Conservation (phyloP, 30 jellyfish, hydroid and myxozoan species). For the Nemopilema nomurai region DNA sequence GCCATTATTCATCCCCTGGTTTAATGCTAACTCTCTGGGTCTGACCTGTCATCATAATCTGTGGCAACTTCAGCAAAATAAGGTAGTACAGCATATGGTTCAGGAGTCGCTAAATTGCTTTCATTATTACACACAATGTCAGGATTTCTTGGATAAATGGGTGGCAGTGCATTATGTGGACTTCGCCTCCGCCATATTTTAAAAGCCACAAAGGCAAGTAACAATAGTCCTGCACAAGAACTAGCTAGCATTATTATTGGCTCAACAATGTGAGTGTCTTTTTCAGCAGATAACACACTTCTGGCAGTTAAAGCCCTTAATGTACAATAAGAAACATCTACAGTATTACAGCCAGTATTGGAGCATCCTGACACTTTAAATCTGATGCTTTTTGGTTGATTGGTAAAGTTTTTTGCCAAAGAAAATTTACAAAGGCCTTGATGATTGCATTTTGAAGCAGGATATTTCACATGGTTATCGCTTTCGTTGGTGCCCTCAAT, state of each 20-base stretch:
- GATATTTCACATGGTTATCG: background rate
- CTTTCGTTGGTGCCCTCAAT: constrained; percentile 1
- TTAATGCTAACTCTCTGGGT: too few species aligned
- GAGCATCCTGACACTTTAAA: constrained; percentile 23
- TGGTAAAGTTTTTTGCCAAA: background rate
- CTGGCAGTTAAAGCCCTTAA: background rate
- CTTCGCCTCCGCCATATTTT: background rate
- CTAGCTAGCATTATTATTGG: background rate
- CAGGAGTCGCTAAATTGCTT: background rate
- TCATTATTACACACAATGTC: background rate
- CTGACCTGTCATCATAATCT: too few species aligned
- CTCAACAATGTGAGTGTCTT: background rate
- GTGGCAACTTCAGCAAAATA: too few species aligned
- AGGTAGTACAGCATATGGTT: background rate
- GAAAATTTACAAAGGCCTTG: background rate
- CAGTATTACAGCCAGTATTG: constrained; percentile 30
- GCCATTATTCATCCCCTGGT: too few species aligned
- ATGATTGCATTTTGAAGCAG: constrained; percentile 11
- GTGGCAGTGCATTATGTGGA: background rate
- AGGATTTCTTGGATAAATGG: background rate
- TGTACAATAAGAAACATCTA: constrained; percentile 1
- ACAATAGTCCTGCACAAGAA: background rate
- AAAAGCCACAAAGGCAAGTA: background rate
- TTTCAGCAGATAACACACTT: background rate
- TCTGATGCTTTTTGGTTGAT: background rate